Evolutionary conservation across 2,797 vertebrate species (phyloP).

Genomic region (Malurus splendens): DNA sequence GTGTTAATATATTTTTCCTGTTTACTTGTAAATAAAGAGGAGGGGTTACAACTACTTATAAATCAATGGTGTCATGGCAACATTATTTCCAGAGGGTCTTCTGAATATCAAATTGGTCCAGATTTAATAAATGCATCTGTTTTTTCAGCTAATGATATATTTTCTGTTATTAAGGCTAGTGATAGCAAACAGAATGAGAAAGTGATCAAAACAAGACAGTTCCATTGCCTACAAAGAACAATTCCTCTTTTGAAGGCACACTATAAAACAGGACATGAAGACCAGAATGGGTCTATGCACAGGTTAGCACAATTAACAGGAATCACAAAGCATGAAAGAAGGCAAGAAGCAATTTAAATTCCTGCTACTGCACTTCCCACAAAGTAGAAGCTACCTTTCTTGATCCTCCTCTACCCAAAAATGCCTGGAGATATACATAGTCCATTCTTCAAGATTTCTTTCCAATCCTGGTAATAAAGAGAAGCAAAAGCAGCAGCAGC

Average conservation of each 20-base stretch:
- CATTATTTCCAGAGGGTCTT: background rate
- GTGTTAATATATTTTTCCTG: background rate
- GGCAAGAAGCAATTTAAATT: background rate
- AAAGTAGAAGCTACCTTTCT: background rate
- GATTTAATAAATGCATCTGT: background rate
- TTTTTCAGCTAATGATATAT: background rate
- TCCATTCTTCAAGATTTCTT: background rate
- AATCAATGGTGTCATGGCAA: background rate
- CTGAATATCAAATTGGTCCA: background rate
- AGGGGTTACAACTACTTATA: background rate
- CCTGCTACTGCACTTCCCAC: background rate
- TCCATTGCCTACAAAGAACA: background rate
- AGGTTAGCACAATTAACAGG: background rate
- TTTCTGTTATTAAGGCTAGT: background rate
- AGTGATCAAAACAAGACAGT: background rate
- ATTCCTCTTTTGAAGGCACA: background rate
- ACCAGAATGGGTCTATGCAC: background rate
- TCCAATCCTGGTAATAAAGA: background rate
- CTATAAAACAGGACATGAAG: background rate
- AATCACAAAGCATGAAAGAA: background rate
- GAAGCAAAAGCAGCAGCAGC: background rate
- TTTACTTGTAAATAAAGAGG: background rate
- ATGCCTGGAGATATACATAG: accelerated
- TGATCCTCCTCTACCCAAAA: background rate
- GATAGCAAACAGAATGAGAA: background rate